These are phyloP conservation scores for Dicentrarchus labrax DNA, from an alignment of 2,113 vertebrate genomes.

Conservation along the genomic window DNA sequence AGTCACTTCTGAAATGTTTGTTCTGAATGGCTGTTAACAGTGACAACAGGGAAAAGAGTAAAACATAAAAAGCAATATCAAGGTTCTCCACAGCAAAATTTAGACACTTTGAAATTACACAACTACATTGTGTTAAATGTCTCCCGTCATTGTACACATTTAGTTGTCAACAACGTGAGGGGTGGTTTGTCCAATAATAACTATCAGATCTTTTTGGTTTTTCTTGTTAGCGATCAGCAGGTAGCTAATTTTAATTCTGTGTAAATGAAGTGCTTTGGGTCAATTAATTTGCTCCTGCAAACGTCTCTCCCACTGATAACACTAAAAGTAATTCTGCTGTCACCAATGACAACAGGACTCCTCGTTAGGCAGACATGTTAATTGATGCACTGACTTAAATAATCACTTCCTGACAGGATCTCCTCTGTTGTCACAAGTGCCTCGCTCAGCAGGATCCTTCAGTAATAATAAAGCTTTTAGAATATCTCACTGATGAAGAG, in stretches of 20 bases:
- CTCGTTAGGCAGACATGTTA: slow-evolving; percentile 68
- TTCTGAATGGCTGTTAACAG: slow-evolving; percentile 14
- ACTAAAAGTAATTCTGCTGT: slow-evolving; percentile 56
- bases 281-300: slow-evolving; percentile 60
- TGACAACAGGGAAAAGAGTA: slow-evolving; percentile 12
- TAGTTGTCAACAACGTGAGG: neutral
- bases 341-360: slow-evolving; percentile 63
- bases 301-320: slow-evolving; percentile 47
- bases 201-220: slow-evolving; percentile 13
- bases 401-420: slow-evolving; percentile 72
- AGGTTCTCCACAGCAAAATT: neutral
- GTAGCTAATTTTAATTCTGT: slow-evolving; percentile 37
- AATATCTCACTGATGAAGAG: slow-evolving; percentile 37
- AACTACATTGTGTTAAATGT: neutral
- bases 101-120: slow-evolving; percentile 2
- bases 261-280: slow-evolving; percentile 56
- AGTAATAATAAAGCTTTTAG: slow-evolving; percentile 51
- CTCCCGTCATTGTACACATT: neutral
- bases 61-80: slow-evolving; percentile 6
- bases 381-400: slow-evolving; percentile 74
- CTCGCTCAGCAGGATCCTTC: slow-evolving; percentile 56
- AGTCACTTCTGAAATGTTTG: slow-evolving; percentile 17
- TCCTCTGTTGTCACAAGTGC: slow-evolving; percentile 53
- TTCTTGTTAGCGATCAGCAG: slow-evolving; percentile 28
- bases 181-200: neutral